Evolutionary conservation across 2,797 vertebrate species (phyloP).

Genomic region (Scolopax rusticola): DNA sequence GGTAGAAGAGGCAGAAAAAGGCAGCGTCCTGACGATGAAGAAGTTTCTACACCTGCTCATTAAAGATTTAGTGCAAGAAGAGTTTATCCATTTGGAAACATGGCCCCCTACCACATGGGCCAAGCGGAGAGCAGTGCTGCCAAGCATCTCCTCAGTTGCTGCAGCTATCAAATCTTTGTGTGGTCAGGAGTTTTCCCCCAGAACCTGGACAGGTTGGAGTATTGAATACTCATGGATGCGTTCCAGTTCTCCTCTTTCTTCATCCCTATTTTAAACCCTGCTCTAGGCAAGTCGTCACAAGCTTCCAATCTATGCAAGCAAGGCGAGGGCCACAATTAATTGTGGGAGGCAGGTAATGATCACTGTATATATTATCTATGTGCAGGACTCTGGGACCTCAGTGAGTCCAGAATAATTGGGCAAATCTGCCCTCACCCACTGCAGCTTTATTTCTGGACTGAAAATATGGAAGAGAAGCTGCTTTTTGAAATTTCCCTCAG

Average conservation of each 20-base stretch:
- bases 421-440: not conserved
- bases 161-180: not conserved
- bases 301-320: not conserved
- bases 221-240: not conserved
- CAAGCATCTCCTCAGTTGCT: not conserved
- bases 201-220: not conserved
- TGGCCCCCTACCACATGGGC: not conserved
- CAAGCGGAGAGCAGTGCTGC: not conserved
- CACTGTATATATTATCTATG: rapidly evolving
- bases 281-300: not conserved
- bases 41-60: not conserved
- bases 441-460: constrained; percentile 1
- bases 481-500: constrained; percentile 22
- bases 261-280: not conserved
- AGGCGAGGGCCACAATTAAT: not conserved
- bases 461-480: not conserved
- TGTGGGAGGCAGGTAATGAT: not conserved
- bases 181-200: not conserved
- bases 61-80: not conserved
- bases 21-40: not conserved
- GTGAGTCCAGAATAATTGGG: not conserved
- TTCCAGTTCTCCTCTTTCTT: not conserved
- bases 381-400: not conserved
- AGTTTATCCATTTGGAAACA: not conserved
- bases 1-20: not conserved